phyloP scores from a whole-genome alignment of 2,797 vertebrate species.

The Acanthornis magna region DNA sequence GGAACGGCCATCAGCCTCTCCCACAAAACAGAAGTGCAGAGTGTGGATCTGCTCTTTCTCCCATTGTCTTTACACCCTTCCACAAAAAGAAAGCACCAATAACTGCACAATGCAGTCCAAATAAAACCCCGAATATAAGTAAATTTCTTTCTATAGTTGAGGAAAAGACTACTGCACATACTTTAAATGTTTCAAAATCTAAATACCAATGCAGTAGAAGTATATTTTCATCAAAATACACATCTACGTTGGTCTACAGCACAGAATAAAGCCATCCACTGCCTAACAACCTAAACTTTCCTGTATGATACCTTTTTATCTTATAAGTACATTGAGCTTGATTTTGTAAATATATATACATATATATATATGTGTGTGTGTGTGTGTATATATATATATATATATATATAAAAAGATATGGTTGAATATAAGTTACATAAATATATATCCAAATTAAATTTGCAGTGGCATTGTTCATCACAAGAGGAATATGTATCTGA shows the following conservation, averaged over 20 bases:
- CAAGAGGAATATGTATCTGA: background rate
- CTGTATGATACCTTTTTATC: background rate
- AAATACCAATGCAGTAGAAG: background rate
- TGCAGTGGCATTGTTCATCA: background rate
- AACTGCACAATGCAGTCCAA: background rate
- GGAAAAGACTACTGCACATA: background rate
- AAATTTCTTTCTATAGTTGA: background rate
- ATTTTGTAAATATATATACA: background rate
- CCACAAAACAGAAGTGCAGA: background rate
- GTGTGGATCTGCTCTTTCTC: background rate
- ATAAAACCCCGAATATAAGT: background rate
- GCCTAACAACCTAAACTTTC: background rate
- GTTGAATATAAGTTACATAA: background rate
- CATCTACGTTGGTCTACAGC: background rate
- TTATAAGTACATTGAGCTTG: background rate
- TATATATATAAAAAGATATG: background rate
- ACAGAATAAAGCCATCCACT: background rate
- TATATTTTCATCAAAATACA: background rate
- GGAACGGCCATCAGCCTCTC: background rate
- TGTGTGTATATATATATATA: background rate
- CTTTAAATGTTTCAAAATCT: background rate
- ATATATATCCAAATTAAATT: background rate
- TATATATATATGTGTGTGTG: background rate
- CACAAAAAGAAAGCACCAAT: background rate
- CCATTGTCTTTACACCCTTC: background rate